Base-by-base conservation (phyloP, 2,113 vertebrate genomes). In the Pandion haliaetus region DNA sequence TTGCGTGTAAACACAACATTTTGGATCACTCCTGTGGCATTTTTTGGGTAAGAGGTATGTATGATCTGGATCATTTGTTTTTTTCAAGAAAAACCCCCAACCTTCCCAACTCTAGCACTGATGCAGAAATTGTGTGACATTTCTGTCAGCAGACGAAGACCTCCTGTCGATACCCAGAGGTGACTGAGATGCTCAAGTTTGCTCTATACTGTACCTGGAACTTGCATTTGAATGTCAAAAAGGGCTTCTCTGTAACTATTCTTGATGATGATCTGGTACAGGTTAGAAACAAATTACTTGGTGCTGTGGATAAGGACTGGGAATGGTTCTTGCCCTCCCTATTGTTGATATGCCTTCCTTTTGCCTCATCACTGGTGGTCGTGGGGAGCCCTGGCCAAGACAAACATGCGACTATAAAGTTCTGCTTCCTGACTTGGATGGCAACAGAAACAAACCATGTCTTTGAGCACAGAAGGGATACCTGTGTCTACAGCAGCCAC, bases 241-340 rank as follows among this genome's bases (percentile, higher is more conserved):
- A 93, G 65, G 45, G 95, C 77, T 80, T 98, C 95, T 92, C 98
- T 93, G 11, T 89, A 96, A 86, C 96, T 96, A 9, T 98, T 98
- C 92, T 92, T 97, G 74, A 98, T 94, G 85, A 97, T 77, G 28
- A 94, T 73, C 11, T 72, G 72, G 73, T 98, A 98, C 16, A 97
- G 28, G 17, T 97, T 97, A 18, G 98, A 98, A 97, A 98, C 95
- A 6, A 96, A 96, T 62, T 67, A 42, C 58, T 97, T 95, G 70
- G 78, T 97, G 8, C 95, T 98, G 42, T 95, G 93, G 83, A 96
- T 97, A 88, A 98, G 96, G 84, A 98, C 94, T 98, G 95, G 50
- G 97, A 98, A 93, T 96, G 96, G 57, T 95, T 93, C 63, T 98
- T 98, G 93, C 98, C 24, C 28, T 86, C 67, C 95, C 97, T 42